Evolutionary conservation across 2,113 vertebrate genomes (phyloP), one percentile per base, ranked within the genome.

Genomic region (Oryzias woworae): DNA sequence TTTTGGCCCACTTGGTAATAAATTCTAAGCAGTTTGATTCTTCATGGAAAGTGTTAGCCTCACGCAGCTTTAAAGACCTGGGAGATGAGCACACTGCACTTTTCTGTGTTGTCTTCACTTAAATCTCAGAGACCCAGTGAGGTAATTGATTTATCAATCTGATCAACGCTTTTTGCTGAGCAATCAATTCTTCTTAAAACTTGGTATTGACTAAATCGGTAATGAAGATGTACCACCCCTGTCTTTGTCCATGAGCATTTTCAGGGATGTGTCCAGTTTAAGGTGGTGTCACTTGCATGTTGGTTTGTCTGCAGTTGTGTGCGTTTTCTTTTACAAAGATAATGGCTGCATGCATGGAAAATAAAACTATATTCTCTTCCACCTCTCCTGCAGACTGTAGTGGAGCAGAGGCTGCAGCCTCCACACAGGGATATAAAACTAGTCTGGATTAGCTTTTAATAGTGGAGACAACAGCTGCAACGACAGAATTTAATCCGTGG

Each of bases 191-290:
- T 58, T 50, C 7, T 42, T n/a, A 15, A 64, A 54, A 1, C 18
- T 58, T 1, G 1, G 47, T 69, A 75, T 84, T 53, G 78, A 77
- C 89, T 60, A 22, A 18, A 55, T 49, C 62, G 50, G 50, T 66
- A 64, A 69, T 82, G 83, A 90, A 89, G 88, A 85, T 80, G 83
- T 83, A 82, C 70, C 71, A 60, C 74, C 84, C 73, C 65, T 69
- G 65, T 63, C 18, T 67, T 53, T 58, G 22, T 28, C 47, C 71
- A 24, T 22, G 41, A 47, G 66, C 60, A 12, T 61, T 52, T 47
- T 67, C 36, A 51, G 49, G 18, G 55, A 53, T n/a, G 23, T 54
- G 23, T 15, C 41, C 53, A 24, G 48, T 31, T 36, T 6, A 2
- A 0, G 31, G 49, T 68, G 57, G 41, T 66, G 62, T 66, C 28